Percentiles rank a stretch among this genome's conserved stretches.
Conservation (phyloP, 2,113 vertebrate species). For the Sterna hirundo region DNA sequence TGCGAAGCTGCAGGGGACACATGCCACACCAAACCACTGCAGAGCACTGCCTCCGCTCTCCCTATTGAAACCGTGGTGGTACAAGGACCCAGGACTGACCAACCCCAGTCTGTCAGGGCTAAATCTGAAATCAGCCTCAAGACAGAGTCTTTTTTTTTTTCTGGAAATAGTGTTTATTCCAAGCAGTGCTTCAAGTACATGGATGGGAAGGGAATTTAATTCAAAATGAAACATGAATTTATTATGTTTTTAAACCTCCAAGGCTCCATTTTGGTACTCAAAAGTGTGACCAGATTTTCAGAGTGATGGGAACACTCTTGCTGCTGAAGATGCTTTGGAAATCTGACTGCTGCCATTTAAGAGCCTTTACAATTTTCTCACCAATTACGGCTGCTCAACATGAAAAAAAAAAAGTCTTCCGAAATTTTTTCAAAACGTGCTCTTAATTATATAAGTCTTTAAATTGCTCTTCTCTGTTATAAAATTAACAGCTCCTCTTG, state of each 20-base stretch:
- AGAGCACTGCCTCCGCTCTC: not conserved
- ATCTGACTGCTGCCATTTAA: not conserved
- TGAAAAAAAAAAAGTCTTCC: not conserved
- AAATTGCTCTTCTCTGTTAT: not conserved
- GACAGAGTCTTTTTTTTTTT: not conserved
- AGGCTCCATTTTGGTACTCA: not conserved
- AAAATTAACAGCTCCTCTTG: conserved; percentile 41
- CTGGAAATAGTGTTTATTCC: not conserved
- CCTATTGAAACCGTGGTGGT: not conserved
- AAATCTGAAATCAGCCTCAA: not conserved
- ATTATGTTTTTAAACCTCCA: not conserved
- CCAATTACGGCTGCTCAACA: not conserved
- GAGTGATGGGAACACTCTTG: not conserved
- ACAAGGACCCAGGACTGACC: not conserved
- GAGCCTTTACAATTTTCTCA: not conserved
- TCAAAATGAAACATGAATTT: not conserved
- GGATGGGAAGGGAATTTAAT: not conserved
- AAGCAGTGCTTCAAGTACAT: not conserved
- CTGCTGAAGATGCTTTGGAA: not conserved
- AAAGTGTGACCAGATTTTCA: not conserved
- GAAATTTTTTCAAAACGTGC: not conserved
- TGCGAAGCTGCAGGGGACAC: not conserved
- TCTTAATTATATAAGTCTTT: conserved; percentile 28
- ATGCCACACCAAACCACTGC: not conserved
- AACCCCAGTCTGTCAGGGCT: not conserved